Evolutionary conservation across 2,113 vertebrate species (phyloP).

Genomic region (Nerophis ophidion): DNA sequence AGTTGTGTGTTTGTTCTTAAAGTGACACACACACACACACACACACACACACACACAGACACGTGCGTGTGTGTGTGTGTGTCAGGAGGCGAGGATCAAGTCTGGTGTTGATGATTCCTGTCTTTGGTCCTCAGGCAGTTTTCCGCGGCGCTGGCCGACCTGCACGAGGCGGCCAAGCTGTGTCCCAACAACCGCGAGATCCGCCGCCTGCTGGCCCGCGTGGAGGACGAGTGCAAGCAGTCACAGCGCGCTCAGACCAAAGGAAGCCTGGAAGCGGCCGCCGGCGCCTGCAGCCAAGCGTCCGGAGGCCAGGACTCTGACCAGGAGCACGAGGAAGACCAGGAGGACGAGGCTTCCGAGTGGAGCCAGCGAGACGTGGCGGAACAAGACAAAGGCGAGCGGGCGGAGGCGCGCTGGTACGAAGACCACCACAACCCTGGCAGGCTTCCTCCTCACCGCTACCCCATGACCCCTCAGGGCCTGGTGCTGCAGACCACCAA

Average conservation of each 20-base stretch:
- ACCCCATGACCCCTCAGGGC: constrained; percentile 73
- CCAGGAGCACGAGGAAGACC: constrained; percentile 69
- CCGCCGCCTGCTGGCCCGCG: constrained; percentile 81
- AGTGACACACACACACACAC: too few species aligned
- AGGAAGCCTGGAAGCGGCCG: constrained; percentile 47
- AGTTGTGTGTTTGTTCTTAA: too few species aligned
- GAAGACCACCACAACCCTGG: constrained; percentile 61
- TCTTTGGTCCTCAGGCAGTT: constrained; percentile 79
- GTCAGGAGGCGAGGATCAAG: too few species aligned
- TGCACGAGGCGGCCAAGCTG: constrained; percentile 86
- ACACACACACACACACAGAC: too few species aligned
- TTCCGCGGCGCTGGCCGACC: constrained; percentile 81
- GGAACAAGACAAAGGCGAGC: constrained; percentile 61
- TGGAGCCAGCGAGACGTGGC: constrained; percentile 60
- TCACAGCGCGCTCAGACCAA: constrained; percentile 80
- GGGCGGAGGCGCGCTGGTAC: constrained; percentile 10
- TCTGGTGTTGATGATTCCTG: too few species aligned
- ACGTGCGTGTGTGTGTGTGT: too few species aligned
- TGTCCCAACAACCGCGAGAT: constrained; percentile 93
- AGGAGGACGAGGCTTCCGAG: constrained; percentile 42
- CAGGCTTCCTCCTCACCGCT: constrained; percentile 61
- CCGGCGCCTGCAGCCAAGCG: constrained; percentile 49
- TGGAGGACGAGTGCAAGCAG: constrained; percentile 93
- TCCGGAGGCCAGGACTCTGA: constrained; percentile 72
- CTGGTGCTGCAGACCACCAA: constrained; percentile 83